Evolutionary conservation across 2,888 invertebrate species (phyloP), one percentile per base, ranked within the genome.

Genomic region (Drosophila sordidula): DNA sequence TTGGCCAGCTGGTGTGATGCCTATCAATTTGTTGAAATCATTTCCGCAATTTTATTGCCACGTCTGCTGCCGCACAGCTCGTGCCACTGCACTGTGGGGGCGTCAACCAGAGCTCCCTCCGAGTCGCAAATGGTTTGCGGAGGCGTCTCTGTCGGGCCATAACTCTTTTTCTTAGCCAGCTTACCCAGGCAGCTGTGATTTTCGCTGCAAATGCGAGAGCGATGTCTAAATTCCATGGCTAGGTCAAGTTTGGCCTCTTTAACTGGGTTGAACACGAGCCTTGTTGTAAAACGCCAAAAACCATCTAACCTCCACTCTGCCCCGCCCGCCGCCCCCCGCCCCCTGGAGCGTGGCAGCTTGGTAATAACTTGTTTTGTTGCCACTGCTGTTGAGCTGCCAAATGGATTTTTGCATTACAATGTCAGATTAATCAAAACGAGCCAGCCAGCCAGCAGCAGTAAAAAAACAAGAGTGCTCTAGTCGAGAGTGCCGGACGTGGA

Each of bases 11-110:
- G 46, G 65, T 46, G 47, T 54, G 84, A 89, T 83, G 87, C 75
- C 89, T 87, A 87, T 87, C 90, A 87, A 87, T 87, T 87, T 89
- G 89, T 80, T 83, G 81, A 83, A 89, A 87, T 83, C 84, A 89
- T 89, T 89, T 87, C 87, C 87, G 90, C 90, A 83, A 87, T 89
- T 89, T 83, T 83, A 87, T 86, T 80, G 87, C 75, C 63, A 50
- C 36, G 26, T 58, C 41, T 41, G 42, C 39, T 41, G 49, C 38
- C 18, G 12, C 38, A 46, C 16, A 70, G 75, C 76, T 83, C 82
- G 82, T 83, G 82, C 89, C 88, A 83, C 26, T 26, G 59, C 47
- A 46, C 4, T 61, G 76, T 59, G 88, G 81, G 82, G 86, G 86
- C 86, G 82, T 75, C 70, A 58, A 47, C 50, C n/a, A 32, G 68